Evolutionary conservation across 1,140 invertebrate species (phyloP).

Genomic region (Penaeus vannamei): DNA sequence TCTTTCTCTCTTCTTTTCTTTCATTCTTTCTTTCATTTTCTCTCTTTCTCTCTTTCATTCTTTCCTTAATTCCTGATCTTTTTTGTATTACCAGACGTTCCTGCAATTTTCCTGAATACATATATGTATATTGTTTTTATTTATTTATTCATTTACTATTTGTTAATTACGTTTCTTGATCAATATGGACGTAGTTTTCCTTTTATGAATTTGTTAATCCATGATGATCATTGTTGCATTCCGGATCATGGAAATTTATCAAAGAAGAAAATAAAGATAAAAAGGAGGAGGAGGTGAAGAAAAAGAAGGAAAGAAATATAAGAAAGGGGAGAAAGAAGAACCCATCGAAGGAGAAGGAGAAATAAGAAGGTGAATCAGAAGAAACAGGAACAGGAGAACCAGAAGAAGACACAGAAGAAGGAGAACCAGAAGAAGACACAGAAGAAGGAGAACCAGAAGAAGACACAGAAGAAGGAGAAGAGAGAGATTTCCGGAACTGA

Average conservation of each 20-base stretch:
- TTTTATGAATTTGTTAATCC: background rate
- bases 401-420: background rate
- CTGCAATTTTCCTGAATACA: background rate
- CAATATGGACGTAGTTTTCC: background rate
- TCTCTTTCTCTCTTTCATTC: slow-evolving; percentile 22
- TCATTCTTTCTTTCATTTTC: slow-evolving; percentile 1
- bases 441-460: background rate
- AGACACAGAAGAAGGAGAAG: background rate
- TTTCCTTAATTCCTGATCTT: background rate
- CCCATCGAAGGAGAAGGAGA: background rate
- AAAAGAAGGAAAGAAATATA: background rate
- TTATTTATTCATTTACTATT: no score
- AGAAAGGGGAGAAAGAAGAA: background rate
- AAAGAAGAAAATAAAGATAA: background rate
- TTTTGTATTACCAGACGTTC: background rate
- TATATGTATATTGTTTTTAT: background rate
- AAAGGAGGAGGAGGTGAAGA: background rate
- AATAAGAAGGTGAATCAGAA: background rate
- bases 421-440: background rate
- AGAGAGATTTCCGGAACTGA: background rate
- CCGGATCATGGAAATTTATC: no score
- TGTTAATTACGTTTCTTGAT: no score
- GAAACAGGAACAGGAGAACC: background rate
- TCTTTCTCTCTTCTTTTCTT: slow-evolving; percentile 2
- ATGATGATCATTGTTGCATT: no score